Conservation (phyloP, 2,797 vertebrate genomes). For the Ctenosaura bakeri region DNA sequence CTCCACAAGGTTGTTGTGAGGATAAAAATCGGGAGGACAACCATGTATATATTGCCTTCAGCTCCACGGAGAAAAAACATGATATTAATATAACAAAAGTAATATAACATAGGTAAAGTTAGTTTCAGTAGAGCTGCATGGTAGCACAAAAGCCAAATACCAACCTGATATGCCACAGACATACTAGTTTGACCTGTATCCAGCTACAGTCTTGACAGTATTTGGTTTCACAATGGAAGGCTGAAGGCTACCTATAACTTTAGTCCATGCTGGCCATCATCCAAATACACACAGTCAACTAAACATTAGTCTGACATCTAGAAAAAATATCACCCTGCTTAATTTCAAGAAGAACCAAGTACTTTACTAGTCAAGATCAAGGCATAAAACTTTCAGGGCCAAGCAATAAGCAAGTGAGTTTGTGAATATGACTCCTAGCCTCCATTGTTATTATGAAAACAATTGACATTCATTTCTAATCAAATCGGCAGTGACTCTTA, state of each 20-base stretch:
- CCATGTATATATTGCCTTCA: not conserved
- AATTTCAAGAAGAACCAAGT: not conserved
- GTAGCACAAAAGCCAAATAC: not conserved
- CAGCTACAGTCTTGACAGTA: not conserved
- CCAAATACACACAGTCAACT: not conserved
- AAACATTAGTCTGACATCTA: not conserved
- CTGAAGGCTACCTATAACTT: not conserved
- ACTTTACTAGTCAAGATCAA: slow-evolving; percentile 18
- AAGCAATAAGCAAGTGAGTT: not conserved
- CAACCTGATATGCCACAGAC: not conserved
- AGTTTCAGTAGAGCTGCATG: not conserved
- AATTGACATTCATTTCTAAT: not conserved
- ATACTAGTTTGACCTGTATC: not conserved
- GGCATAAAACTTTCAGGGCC: slow-evolving; percentile 32
- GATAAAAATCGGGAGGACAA: not conserved
- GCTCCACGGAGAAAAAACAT: not conserved
- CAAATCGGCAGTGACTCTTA: not conserved
- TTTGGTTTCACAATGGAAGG: not conserved
- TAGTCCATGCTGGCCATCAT: not conserved
- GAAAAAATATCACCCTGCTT: not conserved
- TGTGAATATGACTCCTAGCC: not conserved
- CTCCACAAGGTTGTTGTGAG: not conserved
- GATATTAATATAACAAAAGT: not conserved
- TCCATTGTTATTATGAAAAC: slow-evolving; percentile 24
- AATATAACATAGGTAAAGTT: not conserved